Evolutionary conservation across 2,888 invertebrate genomes (phyloP).

Genomic region (Caradrina kadenii): DNA sequence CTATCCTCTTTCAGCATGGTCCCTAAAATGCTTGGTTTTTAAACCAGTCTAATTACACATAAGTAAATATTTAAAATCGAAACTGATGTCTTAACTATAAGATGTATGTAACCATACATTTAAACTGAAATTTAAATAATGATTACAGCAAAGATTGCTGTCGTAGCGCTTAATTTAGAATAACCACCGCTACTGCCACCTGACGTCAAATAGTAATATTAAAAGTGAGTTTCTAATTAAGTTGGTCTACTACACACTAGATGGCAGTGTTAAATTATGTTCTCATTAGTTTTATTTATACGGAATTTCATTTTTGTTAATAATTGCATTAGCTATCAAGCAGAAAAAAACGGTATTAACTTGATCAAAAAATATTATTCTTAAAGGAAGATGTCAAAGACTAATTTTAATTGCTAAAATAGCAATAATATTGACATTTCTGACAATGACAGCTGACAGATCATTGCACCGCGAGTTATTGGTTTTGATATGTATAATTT

Average conservation of each 20-base stretch:
- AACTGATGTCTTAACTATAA: too few species aligned
- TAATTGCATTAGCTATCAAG: not conserved
- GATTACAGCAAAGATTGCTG: not conserved
- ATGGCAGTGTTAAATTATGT: slow-evolving; percentile 3
- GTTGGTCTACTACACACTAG: slow-evolving; percentile 8
- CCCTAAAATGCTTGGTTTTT: too few species aligned
- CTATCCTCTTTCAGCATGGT: too few species aligned
- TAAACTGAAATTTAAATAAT: too few species aligned
- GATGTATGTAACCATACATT: too few species aligned
- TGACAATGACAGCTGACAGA: not conserved
- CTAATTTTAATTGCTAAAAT: too few species aligned
- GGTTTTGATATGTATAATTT: not conserved
- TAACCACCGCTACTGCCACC: slow-evolving; percentile 19
- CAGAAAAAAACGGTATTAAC: not conserved
- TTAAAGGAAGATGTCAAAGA: too few species aligned
- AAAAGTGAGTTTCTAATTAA: not conserved
- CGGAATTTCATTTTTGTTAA: not conserved
- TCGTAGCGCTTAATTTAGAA: too few species aligned
- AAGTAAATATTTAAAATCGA: too few species aligned
- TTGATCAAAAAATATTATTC: too few species aligned
- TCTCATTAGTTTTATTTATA: not conserved
- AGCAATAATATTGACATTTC: not conserved
- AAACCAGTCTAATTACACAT: too few species aligned
- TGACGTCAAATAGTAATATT: slow-evolving; percentile 30
- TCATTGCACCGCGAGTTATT: too few species aligned